Percentiles rank a stretch among this genome's conserved stretches.
These are phyloP conservation scores for Sebastes diaconus DNA, from an alignment of 2,797 vertebrate genomes.

Conservation along the genomic window DNA sequence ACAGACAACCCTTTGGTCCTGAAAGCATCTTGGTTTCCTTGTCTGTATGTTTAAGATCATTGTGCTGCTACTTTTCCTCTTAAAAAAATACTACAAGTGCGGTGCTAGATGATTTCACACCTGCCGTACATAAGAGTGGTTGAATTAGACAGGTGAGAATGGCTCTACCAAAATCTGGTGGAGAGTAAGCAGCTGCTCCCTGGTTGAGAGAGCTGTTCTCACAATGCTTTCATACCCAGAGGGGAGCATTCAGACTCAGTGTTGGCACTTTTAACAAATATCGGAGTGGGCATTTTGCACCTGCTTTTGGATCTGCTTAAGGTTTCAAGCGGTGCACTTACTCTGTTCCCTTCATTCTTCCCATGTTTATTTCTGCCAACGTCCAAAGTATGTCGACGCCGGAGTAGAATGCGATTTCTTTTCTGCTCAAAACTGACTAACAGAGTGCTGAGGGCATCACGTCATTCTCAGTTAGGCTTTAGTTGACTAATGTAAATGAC, in stretches of 20 bases:
- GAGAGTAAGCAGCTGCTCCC: conserved; percentile 2
- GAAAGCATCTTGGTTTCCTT: background rate
- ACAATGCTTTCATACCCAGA: background rate
- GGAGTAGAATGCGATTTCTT: background rate
- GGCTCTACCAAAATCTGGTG: background rate
- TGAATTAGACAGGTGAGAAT: background rate
- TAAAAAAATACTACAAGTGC: background rate
- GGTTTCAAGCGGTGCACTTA: background rate
- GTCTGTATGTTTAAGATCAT: background rate
- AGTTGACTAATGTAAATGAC: background rate
- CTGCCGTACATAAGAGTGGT: background rate
- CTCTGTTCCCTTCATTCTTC: background rate
- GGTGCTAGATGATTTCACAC: background rate
- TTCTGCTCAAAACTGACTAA: background rate
- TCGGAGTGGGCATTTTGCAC: background rate
- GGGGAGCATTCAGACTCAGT: conserved; percentile 2
- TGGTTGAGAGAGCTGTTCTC: background rate
- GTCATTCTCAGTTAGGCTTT: background rate
- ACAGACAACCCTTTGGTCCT: background rate
- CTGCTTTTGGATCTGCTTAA: conserved; percentile 1
- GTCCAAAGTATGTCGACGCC: background rate
- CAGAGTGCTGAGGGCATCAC: no score
- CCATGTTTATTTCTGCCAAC: background rate
- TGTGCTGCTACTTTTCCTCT: background rate
- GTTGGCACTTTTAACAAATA: background rate